Evolutionary conservation across 2,113 vertebrate genomes (phyloP).

Genomic region (Leptocoma aspasia): DNA sequence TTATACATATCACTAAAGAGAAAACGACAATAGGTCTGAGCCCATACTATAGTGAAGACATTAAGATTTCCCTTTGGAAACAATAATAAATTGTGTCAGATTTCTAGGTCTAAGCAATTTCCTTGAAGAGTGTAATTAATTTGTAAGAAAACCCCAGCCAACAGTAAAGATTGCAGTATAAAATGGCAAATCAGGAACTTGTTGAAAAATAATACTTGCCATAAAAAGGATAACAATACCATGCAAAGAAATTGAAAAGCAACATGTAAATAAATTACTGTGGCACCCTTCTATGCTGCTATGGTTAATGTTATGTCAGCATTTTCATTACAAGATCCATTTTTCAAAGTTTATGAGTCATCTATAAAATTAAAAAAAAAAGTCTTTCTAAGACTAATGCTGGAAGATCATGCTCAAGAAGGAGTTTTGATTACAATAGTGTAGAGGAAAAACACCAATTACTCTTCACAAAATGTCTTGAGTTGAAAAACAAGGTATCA

Average conservation of each 20-base stretch:
- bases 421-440: background rate
- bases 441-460: background rate
- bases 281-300: background rate
- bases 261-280: constrained; percentile 50
- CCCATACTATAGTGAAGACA: background rate
- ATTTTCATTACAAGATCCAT: constrained; percentile 31
- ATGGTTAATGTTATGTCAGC: constrained; percentile 58
- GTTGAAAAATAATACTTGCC: constrained; percentile 59
- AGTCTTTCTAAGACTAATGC: background rate
- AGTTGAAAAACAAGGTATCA: background rate
- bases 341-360: constrained; percentile 42
- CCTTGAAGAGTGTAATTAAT: constrained; percentile 55
- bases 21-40: background rate
- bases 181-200: constrained; percentile 54
- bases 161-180: constrained; percentile 33
- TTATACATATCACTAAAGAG: background rate
- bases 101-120: constrained; percentile 58
- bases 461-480: background rate
- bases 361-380: background rate
- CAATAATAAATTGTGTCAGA: constrained; percentile 40
- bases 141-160: constrained; percentile 48
- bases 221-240: constrained; percentile 65
- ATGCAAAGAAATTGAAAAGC: constrained; percentile 61
- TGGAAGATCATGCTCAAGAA: background rate
- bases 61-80: constrained; percentile 33